Evolutionary conservation across 2,888 invertebrate genomes (phyloP).

Genomic region (Arctia plantaginis): DNA sequence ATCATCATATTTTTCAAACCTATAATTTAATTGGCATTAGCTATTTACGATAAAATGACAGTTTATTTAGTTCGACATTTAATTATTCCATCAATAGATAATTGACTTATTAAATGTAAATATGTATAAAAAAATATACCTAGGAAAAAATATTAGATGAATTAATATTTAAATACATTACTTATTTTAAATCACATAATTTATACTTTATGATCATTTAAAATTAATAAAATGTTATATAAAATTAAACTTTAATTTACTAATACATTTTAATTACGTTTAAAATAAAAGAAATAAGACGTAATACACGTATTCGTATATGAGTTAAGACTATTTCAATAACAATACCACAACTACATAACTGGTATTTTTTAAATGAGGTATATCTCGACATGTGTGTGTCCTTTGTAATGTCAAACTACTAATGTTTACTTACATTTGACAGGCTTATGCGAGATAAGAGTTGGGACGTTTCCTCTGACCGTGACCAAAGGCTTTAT

Average conservation of each 20-base stretch:
- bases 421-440: background rate
- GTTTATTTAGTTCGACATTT: background rate
- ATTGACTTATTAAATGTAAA: background rate
- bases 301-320: background rate
- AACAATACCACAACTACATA: background rate
- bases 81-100: background rate
- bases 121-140: background rate
- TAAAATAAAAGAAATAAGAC: background rate
- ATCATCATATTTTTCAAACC: background rate
- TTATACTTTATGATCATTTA: background rate
- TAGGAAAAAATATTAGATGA: background rate
- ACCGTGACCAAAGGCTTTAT: slow-evolving; percentile 11
- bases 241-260: background rate
- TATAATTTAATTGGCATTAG: background rate
- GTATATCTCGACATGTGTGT: background rate
- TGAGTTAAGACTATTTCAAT: background rate
- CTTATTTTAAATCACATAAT: background rate
- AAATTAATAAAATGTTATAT: background rate
- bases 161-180: background rate
- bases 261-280: background rate
- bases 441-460: background rate
- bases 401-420: background rate
- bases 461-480: slow-evolving; percentile 25
- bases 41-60: background rate
- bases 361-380: slow-evolving; percentile 3